A percentile compares a stretch with the other conserved stretches of the same genome.
Evolutionary conservation across 2,888 invertebrate genomes (phyloP).

Genomic region (Teinopalpus imperialis): DNA sequence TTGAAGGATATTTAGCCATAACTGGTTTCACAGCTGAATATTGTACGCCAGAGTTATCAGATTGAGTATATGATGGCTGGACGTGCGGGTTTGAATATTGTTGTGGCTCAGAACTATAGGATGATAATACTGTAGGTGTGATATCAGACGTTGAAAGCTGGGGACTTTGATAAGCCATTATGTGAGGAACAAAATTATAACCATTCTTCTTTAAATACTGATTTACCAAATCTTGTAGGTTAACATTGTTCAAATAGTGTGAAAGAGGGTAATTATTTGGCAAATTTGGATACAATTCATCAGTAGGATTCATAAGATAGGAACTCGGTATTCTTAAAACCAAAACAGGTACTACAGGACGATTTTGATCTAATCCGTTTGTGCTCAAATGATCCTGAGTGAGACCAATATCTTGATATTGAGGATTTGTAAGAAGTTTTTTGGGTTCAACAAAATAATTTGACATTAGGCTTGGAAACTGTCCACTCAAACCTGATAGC

Average conservation of each 20-base stretch:
- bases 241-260: constrained; percentile 76
- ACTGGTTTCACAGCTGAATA: constrained; percentile 76
- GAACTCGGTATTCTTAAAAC: constrained; percentile 82
- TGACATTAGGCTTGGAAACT: constrained; percentile 73
- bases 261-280: constrained; percentile 80
- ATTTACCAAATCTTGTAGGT: constrained; percentile 78
- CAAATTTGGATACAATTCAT: constrained; percentile 79
- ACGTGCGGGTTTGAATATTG: constrained; percentile 66
- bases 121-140: constrained; percentile 32
- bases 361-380: constrained; percentile 57
- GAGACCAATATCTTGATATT: constrained; percentile 75
- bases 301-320: constrained; percentile 75
- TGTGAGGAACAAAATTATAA: constrained; percentile 62
- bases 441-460: constrained; percentile 71
- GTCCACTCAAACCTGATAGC: constrained; percentile 65
- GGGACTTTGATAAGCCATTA: constrained; percentile 56
- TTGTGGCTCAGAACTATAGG: constrained; percentile 42
- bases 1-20: constrained; percentile 69
- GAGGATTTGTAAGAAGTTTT: constrained; percentile 66
- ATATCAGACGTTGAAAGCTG: constrained; percentile 37
- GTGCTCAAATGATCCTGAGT: constrained; percentile 70
- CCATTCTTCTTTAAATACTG: constrained; percentile 76
- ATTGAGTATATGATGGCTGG: constrained; percentile 66
- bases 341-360: constrained; percentile 80
- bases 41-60: constrained; percentile 69